phyloP scores from a whole-genome alignment of 2,797 vertebrate genomes.

The Pangasius sanitwongsei region DNA sequence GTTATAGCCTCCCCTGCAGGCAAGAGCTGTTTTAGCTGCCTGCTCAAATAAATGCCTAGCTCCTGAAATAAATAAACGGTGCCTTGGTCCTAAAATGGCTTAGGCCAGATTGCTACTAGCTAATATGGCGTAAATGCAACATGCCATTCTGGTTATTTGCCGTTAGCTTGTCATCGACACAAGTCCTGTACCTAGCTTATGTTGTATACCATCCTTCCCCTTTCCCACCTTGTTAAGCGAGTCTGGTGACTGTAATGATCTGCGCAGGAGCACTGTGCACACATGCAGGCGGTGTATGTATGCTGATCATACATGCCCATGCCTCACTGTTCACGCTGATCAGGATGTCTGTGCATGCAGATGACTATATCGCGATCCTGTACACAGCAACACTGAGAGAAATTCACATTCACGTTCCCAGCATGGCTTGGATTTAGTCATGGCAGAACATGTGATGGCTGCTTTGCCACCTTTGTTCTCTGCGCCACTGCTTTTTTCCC shows the following conservation, averaged over 20 bases:
- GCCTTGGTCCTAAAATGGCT: neutral
- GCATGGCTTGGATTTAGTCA: conserved; percentile 1
- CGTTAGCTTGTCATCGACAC: neutral
- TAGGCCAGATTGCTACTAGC: neutral
- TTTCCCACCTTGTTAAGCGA: neutral
- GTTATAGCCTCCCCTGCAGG: conserved; percentile 8
- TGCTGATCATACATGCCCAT: neutral
- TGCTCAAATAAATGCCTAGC: neutral
- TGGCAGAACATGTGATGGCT: conserved; percentile 36
- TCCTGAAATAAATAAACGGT: neutral
- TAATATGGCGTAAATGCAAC: conserved; percentile 6
- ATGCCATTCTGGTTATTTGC: neutral
- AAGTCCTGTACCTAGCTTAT: neutral
- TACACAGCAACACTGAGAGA: neutral
- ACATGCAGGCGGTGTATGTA: neutral
- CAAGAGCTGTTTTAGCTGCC: neutral
- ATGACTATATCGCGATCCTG: neutral
- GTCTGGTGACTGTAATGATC: neutral
- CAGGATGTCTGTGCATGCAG: conserved; percentile 2
- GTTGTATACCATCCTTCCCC: neutral
- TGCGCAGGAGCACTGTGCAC: no score
- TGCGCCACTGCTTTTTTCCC: conserved; percentile 49
- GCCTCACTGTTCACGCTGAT: neutral
- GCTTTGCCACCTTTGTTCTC: conserved; percentile 55
- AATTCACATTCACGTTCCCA: no score